Base-by-base conservation (phyloP, 2,797 vertebrate genomes). In the Enteromius afrohamiltoni region DNA sequence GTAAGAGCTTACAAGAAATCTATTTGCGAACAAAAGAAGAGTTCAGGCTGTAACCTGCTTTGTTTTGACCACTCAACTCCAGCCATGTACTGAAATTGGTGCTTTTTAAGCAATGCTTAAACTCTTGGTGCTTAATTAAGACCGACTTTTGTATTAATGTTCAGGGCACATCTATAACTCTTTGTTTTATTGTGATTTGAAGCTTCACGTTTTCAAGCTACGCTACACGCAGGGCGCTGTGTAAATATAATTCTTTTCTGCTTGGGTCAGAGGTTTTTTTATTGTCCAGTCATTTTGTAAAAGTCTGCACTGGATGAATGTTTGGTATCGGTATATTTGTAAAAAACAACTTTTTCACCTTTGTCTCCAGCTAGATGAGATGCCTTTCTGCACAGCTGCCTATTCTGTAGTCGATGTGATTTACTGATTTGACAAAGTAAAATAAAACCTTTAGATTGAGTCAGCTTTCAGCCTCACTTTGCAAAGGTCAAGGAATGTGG, bases 221-320 rank as follows among this genome's bases (percentile, higher is more conserved):
- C 53, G 21, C 75, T 40, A 65, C 62, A 68, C 29, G 6, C 78
- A 75, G 55, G 49, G 29, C 13, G 51, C 77, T 49, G 10, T 92
- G 85, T 91, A 90, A 85, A 88, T 91, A 89, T 77, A 42, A 80
- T 76, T 55, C 8, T 51, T 85, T 34, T 88, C 73, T 69, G 76
- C 73, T 86, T 64, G 31, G 77, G 78, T 79, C 81, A 62, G 75
- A 64, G 58, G 29, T 69, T 51, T 58, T 11, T 58, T 62, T 62
- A 47, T 55, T 67, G 73, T 77, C 80, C 65, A 45, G 62, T 71
- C 26, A 53, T 77, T 40, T 79, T 51, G 79, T 81, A 79, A 51
- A 73, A 67, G 62, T 76, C 23, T 34, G 51, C 40, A 29, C 74
- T 71, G 40, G 51, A 80, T 80, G 79, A 49, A 69, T 49, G 69